Base-by-base conservation (phyloP, 1,140 invertebrate genomes). In the Drosophila melanogaster region DNA sequence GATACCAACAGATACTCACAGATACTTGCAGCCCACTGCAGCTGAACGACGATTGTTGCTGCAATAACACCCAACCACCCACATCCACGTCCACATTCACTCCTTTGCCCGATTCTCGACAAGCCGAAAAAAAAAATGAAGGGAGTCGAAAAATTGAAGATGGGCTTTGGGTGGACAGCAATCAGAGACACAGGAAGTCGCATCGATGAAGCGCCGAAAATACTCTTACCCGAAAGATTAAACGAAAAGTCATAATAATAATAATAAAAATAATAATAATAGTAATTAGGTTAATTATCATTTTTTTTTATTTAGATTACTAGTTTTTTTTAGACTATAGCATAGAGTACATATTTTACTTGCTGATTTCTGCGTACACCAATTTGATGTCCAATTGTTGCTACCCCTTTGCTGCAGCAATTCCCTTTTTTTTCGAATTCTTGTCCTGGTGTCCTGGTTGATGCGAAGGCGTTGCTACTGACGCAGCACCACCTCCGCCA, bases 1-100 rank as follows among this genome's bases (percentile, higher is more conserved):
- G 26, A 50, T 47, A 26, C 50, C 11, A 24, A 50, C 55, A 67
- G 54, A 74, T 38, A 62, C 58, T 56, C 46, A 50, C 55, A 67
- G 54, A 74, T 41, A 62, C 58, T 56, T 72, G 72, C 80, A 73
- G 33, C 51, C 65, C 54, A 46, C n/a, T 85, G 81, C 81, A 85
- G 77, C 79, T 81, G 72, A 81, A 73, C 58, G 69, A 43, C 12
- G 40, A 44, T 37, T 78, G 53, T 22, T 78, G 50, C 19, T 67
- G 41, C 14, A n/a, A n/a, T n/a, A n/a, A n/a, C 62, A 51, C 62
- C 30, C 10, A 33, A 17, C 40, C n/a, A n/a, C 41, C 30, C 7
- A 30, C 30, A 30, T 3, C 30, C 30, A 30, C 30, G 8, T 2
- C 30, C 24, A 26, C 24, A 26, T 41, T 30, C 61, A 33, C 57